phyloP scores from a whole-genome alignment of 2,797 vertebrate genomes.

The Characodon lateralis region DNA sequence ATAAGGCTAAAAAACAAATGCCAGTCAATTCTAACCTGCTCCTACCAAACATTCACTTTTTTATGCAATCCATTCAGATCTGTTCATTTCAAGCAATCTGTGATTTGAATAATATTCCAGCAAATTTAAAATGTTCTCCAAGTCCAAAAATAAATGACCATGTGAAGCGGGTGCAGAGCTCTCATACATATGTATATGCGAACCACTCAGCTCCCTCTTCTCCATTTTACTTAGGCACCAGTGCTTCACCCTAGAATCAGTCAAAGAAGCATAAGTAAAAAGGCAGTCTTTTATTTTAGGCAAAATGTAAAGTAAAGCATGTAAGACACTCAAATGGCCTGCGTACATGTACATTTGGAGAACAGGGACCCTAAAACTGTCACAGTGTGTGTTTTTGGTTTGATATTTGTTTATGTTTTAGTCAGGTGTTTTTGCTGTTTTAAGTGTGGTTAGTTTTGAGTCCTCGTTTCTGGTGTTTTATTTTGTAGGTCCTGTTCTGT shows the following conservation, averaged over 20 bases:
- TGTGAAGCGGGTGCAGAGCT: constrained; percentile 36
- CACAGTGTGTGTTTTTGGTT: no score
- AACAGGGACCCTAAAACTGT: neutral
- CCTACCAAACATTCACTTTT: constrained; percentile 24
- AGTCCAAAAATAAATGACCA: constrained; percentile 60
- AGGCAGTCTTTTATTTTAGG: constrained; percentile 41
- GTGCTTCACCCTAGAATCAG: no score
- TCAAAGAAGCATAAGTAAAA: constrained; percentile 30
- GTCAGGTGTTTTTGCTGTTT: no score
- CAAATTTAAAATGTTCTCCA: constrained; percentile 61
- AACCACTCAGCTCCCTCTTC: constrained; percentile 40
- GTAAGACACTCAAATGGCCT: constrained; percentile 26
- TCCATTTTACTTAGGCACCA: constrained; percentile 43
- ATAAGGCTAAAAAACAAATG: constrained; percentile 12
- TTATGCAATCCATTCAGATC: constrained; percentile 55
- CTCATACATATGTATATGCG: constrained; percentile 50
- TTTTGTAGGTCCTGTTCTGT: no score
- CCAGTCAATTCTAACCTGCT: constrained; percentile 15
- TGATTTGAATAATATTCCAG: constrained; percentile 64
- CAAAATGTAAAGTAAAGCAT: constrained; percentile 25
- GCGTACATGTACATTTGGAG: constrained; percentile 26
- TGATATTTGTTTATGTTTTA: no score
- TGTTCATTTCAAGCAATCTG: constrained; percentile 46
- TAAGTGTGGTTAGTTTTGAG: no score
- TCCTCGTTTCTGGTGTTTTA: no score